These are phyloP conservation scores for Carabus problematicus DNA, from an alignment of 2,888 invertebrate species.

Conservation along the genomic window DNA sequence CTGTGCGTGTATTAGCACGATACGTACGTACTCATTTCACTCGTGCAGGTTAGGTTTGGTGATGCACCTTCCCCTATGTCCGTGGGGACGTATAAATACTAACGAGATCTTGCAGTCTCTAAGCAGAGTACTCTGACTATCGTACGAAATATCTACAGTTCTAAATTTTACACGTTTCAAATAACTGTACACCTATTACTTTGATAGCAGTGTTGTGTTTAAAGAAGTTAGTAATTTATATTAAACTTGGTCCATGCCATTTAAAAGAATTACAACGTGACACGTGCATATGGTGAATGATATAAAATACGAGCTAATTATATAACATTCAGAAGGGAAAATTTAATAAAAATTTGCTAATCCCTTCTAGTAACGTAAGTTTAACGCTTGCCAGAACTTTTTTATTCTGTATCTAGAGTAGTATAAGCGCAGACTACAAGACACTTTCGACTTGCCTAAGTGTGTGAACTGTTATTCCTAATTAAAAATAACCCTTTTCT, in stretches of 20 bases:
- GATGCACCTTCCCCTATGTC: constrained; percentile 45
- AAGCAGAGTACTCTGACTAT: too few relatives aligned
- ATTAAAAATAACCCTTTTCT: constrained; percentile 42
- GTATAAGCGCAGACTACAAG: constrained; percentile 16
- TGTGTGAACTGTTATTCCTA: constrained; percentile 33
- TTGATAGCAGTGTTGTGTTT: too few relatives aligned
- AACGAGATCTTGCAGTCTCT: constrained; percentile 57
- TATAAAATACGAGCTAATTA: constrained; percentile 2
- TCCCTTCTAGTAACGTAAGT: not conserved
- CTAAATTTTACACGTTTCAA: too few relatives aligned
- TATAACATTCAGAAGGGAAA: not conserved
- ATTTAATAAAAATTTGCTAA: constrained; percentile 8
- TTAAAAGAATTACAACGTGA: too few relatives aligned
- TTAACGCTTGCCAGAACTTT: not conserved
- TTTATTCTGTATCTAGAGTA: constrained; percentile 9
- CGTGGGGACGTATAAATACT: constrained; percentile 60
- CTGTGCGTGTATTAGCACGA: constrained; percentile 2
- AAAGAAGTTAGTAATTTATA: too few relatives aligned
- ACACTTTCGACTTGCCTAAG: constrained; percentile 11
- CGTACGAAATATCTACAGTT: too few relatives aligned
- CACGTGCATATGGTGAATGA: too few relatives aligned
- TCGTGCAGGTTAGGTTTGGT: constrained; percentile 2
- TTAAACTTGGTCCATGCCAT: too few relatives aligned
- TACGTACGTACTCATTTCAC: constrained; percentile 1
- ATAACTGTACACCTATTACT: too few relatives aligned